These are phyloP conservation scores for Megaceryle torquata DNA, from an alignment of 2,113 vertebrate genomes.

Conservation along the genomic window DNA sequence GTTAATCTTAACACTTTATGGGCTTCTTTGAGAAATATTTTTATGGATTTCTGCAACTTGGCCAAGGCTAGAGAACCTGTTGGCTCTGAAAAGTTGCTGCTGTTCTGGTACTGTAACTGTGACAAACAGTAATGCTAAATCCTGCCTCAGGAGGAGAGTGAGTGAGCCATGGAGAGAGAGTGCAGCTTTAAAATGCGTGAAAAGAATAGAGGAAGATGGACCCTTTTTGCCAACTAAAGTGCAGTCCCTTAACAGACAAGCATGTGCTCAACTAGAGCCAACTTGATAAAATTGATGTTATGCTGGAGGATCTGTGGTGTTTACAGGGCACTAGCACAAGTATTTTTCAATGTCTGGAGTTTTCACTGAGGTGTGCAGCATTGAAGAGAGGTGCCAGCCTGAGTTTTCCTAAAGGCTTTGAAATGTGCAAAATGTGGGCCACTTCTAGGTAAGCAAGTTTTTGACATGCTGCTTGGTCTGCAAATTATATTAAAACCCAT, in stretches of 20 bases:
- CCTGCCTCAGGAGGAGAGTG: background rate
- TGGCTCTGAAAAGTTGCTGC: background rate
- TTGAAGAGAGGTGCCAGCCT: background rate
- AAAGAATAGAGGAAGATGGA: background rate
- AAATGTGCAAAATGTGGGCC: background rate
- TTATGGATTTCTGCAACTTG: background rate
- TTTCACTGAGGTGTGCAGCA: background rate
- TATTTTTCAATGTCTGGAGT: background rate
- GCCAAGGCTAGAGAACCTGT: background rate
- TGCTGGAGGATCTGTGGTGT: background rate
- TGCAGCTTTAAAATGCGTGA: background rate
- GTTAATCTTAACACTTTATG: background rate
- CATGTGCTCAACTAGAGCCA: background rate
- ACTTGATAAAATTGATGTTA: background rate
- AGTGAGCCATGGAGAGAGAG: background rate
- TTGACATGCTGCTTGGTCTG: background rate
- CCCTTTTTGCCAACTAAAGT: background rate
- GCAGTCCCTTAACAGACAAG: background rate
- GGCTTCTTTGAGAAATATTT: background rate
- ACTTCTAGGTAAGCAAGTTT: background rate
- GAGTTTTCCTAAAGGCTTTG: background rate
- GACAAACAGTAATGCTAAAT: background rate
- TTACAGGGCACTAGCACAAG: background rate
- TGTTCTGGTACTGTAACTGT: background rate
- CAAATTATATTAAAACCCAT: background rate